phyloP scores from a whole-genome alignment of 2,113 vertebrate species.

The Cygnus buccinator region DNA sequence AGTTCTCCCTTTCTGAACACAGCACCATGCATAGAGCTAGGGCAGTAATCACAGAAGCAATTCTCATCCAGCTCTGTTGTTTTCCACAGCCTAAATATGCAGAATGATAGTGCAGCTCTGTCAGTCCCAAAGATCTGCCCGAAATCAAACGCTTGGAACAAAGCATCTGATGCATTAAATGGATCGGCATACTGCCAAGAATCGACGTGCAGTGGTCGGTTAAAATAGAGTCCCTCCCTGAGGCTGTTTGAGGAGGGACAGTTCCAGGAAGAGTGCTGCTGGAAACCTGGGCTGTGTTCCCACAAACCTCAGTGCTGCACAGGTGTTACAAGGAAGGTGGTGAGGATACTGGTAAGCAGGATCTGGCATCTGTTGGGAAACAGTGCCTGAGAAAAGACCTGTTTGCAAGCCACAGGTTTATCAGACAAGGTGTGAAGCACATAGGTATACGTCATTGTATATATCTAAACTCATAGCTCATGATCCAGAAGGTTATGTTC shows the following conservation, averaged over 20 bases:
- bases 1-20: background rate
- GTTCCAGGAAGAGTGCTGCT: background rate
- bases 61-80: background rate
- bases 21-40: accelerated
- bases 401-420: background rate
- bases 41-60: background rate
- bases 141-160: background rate
- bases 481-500: background rate
- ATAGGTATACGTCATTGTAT: background rate
- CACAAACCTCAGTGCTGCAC: background rate
- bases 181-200: accelerated
- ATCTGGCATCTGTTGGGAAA: background rate
- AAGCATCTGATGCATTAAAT: accelerated
- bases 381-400: background rate
- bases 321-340: accelerated
- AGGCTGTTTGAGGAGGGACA: background rate
- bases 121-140: background rate
- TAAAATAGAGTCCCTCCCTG: background rate
- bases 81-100: accelerated
- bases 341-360: background rate
- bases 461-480: background rate
- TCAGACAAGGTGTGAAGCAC: background rate
- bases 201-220: accelerated
- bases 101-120: background rate
- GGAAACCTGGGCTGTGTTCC: background rate